These are phyloP conservation scores for Tangara arthus DNA, from an alignment of 2,797 vertebrate species.

Conservation along the genomic window DNA sequence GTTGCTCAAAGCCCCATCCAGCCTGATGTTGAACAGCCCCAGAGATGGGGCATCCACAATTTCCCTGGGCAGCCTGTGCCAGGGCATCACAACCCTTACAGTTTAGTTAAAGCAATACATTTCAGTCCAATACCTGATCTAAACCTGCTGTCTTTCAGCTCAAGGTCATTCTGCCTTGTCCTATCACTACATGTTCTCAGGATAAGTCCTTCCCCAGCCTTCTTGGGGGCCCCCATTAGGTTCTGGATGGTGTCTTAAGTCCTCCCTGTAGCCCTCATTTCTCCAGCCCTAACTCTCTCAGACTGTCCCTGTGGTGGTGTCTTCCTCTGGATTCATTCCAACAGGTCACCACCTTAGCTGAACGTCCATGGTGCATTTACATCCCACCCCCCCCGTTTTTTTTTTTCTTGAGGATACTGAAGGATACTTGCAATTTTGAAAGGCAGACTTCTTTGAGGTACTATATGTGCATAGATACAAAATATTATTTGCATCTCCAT, in stretches of 20 bases:
- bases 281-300: not conserved
- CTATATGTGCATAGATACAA: not conserved
- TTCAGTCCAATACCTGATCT: not conserved
- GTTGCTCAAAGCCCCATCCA: not conserved
- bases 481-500: not conserved
- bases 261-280: accelerated
- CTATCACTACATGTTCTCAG: not conserved
- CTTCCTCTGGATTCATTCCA: not conserved
- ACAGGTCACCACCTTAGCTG: not conserved
- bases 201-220: not conserved
- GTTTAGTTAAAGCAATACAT: not conserved
- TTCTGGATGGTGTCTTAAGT: not conserved
- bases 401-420: not conserved
- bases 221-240: too few species aligned
- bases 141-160: not conserved
- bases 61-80: not conserved
- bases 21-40: not conserved
- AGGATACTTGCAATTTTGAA: not conserved
- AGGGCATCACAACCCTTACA: not conserved
- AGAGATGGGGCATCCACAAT: not conserved
- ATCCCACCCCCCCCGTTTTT: accelerated
- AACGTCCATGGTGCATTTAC: not conserved
- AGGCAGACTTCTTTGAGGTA: not conserved
- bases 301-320: too few species aligned
- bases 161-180: not conserved